Percentiles rank a stretch among this genome's conserved stretches.
Evolutionary conservation across 2,113 vertebrate genomes (phyloP).

Genomic region (Panurus biarmicus): DNA sequence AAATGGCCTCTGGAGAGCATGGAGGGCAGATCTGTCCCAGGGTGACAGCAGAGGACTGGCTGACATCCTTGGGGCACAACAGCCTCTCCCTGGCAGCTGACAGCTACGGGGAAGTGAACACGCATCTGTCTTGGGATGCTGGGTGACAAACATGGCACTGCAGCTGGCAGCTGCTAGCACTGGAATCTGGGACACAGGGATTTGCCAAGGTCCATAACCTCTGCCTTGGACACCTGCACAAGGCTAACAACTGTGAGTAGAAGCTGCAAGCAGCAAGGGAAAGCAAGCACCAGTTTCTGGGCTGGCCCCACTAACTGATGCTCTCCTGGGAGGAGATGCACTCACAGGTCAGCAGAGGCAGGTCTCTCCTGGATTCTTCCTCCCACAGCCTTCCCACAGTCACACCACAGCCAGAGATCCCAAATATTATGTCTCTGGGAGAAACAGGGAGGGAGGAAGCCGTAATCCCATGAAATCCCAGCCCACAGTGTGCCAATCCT

Average conservation of each 20-base stretch:
- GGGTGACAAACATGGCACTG: not conserved
- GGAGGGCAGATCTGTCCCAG: not conserved
- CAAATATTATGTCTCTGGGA: not conserved
- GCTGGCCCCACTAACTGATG: not conserved
- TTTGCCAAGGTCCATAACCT: not conserved
- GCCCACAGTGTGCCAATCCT: not conserved
- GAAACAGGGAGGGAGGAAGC: not conserved
- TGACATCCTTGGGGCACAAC: rapidly evolving
- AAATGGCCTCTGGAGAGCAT: not conserved
- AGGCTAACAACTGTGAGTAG: not conserved
- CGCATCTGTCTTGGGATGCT: not conserved
- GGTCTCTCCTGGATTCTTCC: not conserved
- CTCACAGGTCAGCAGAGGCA: not conserved
- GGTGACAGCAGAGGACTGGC: not conserved
- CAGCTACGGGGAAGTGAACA: not conserved
- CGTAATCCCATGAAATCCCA: not conserved
- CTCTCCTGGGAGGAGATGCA: not conserved
- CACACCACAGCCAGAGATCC: not conserved
- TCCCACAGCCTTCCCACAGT: not conserved
- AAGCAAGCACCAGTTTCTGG: not conserved
- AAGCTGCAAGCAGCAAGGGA: not conserved
- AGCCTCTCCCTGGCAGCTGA: not conserved
- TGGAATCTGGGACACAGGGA: not conserved
- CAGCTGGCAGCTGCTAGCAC: not conserved
- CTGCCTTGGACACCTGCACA: not conserved